Evolutionary conservation across 2,113 vertebrate species (phyloP).

Genomic region (Sinosuthora webbiana): DNA sequence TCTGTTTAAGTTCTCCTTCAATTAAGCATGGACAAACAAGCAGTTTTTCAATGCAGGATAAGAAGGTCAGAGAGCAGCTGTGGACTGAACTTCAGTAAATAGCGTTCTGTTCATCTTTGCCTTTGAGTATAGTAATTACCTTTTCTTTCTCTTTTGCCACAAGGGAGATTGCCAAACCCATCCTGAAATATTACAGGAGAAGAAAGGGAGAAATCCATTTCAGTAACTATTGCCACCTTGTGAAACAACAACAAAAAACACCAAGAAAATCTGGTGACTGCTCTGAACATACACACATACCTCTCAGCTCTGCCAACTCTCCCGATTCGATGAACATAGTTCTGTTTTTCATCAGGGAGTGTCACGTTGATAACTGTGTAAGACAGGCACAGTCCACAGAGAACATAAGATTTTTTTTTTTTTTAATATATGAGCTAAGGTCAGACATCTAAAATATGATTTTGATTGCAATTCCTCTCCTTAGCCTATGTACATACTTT

Average conservation of each 20-base stretch:
- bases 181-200: constrained; percentile 74
- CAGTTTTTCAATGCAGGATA: background rate
- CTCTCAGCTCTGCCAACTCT: constrained; percentile 96
- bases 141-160: constrained; percentile 98
- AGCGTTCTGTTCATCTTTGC: background rate
- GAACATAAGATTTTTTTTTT: background rate
- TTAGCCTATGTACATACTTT: background rate
- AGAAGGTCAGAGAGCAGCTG: background rate
- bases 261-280: background rate
- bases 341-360: constrained; percentile 97
- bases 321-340: constrained; percentile 97
- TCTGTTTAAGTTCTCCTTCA: background rate
- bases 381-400: background rate
- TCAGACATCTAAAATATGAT: background rate
- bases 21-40: background rate
- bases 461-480: background rate
- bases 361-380: constrained; percentile 96
- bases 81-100: background rate
- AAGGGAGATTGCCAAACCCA: constrained; percentile 96
- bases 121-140: constrained; percentile 70
- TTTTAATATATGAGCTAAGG: background rate
- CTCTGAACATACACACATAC: constrained; percentile 57
- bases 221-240: background rate
- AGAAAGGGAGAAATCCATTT: background rate
- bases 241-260: background rate